phyloP scores from a whole-genome alignment of 2,888 invertebrate genomes.

The Parapristionchus giblindavisi region DNA sequence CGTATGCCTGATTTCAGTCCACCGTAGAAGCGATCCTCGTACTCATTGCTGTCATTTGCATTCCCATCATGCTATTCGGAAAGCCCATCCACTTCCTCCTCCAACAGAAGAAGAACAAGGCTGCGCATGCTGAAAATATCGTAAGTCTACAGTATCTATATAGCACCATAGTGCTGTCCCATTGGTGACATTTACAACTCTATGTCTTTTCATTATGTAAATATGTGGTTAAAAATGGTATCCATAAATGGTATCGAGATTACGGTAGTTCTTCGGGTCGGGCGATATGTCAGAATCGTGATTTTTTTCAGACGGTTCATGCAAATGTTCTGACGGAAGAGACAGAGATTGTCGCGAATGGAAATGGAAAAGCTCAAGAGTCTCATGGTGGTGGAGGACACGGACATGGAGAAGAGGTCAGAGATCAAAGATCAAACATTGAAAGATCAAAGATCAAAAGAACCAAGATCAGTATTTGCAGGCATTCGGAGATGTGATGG shows the following conservation, averaged over 20 bases:
- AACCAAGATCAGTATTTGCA: conserved; percentile 38
- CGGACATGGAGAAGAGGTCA: conserved; percentile 34
- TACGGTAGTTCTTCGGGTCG: too few relatives aligned
- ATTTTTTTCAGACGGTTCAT: conserved; percentile 57
- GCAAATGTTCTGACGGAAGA: conserved; percentile 67
- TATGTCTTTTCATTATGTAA: too few relatives aligned
- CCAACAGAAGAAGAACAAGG: conserved; percentile 64
- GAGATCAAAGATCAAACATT: conserved; percentile 19
- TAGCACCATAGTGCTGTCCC: too few relatives aligned
- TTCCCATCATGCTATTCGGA: conserved; percentile 69
- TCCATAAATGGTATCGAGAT: too few relatives aligned
- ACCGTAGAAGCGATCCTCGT: conserved; percentile 71
- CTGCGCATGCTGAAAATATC: conserved; percentile 60
- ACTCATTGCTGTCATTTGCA: conserved; percentile 68
- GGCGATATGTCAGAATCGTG: not conserved
- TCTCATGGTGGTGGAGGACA: conserved; percentile 29
- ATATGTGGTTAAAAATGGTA: too few relatives aligned
- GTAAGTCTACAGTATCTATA: too few relatives aligned
- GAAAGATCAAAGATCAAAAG: not conserved
- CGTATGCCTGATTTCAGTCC: conserved; percentile 42
- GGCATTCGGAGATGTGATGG: conserved; percentile 84
- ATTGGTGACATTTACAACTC: too few relatives aligned
- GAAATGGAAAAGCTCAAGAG: conserved; percentile 47
- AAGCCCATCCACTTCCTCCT: conserved; percentile 66
- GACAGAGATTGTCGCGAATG: conserved; percentile 65